Base-by-base conservation (phyloP, 2,888 invertebrate species). In the Eristalis tenax region DNA sequence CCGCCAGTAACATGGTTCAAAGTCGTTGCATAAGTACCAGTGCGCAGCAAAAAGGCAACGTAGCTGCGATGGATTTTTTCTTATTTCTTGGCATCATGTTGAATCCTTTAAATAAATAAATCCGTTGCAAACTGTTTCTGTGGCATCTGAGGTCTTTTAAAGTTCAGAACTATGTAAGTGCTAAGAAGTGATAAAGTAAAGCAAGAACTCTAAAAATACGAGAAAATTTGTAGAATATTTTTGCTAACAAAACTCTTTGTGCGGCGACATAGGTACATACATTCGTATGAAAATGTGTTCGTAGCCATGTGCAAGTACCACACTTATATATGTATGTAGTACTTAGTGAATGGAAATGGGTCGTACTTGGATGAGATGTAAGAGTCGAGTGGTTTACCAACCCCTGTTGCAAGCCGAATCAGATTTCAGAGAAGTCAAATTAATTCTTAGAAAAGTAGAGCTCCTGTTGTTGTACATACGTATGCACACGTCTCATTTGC, bases 401-500 rank as follows among this genome's bases (percentile, higher is more conserved):
- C 87, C 83, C 87, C 79, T 83, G 63, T 32, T 57, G 64, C 79
- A 87, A 75, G 61, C 63, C 70, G 79, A 87, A 83, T 87, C 87
- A 71, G 87, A 83, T 87, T 87, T 83, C 23, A 76, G 68, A 83
- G 59, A 87, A 87, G 87, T 83, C 87, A 87, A 87, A 87, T 87
- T 87, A 87, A 80, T 87, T 87, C 80, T 26, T 87, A 71, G n/a
- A 68, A 75, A 83, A 83, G 64, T 80, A 83, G 28, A 73, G 35
- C 63, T 73, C 50, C 68, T 71, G 71, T 70, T 77, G 57, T 70
- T 32, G 75, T 75, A 86, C 35, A 83, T 75, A 71, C 80, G 68
- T 76, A 68, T 75, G 83, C 87, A 87, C 87, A 87, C 80, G 87
- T 87, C 87, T 83, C 83, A 87, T 87, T 87, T 87, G 83, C 87